phyloP scores from a whole-genome alignment of 2,113 vertebrate species.

The Erpornis zantholeuca region DNA sequence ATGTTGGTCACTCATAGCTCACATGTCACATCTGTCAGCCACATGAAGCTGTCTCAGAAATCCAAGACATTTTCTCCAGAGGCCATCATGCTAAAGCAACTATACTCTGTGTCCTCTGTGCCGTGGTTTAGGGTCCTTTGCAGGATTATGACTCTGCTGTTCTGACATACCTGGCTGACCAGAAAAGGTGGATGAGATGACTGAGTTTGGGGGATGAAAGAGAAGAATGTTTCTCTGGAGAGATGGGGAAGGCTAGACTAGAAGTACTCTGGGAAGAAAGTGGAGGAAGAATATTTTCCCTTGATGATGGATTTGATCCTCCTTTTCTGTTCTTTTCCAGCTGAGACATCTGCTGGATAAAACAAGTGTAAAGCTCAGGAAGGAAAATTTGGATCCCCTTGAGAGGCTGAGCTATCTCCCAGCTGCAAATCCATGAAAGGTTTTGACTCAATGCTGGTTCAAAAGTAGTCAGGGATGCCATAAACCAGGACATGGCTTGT shows the following conservation, averaged over 20 bases:
- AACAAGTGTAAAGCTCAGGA: background rate
- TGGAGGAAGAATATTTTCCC: background rate
- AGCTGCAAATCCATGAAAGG: background rate
- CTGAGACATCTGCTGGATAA: background rate
- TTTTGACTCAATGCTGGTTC: background rate
- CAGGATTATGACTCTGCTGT: background rate
- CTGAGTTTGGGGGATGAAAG: background rate
- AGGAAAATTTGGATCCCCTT: background rate
- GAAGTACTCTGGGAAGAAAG: background rate
- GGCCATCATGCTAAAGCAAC: background rate
- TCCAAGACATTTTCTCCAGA: background rate
- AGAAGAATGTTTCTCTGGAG: background rate
- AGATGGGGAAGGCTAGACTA: background rate
- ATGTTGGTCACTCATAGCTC: background rate
- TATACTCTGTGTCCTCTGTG: background rate
- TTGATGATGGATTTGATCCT: background rate
- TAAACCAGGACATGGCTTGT: fast-evolving
- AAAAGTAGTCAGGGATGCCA: background rate
- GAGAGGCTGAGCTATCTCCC: background rate
- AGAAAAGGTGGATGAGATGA: background rate
- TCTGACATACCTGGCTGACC: background rate
- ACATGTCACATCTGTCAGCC: background rate
- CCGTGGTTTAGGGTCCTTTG: background rate
- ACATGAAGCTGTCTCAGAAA: background rate
- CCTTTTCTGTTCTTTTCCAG: background rate